Evolutionary conservation across 1,140 invertebrate species (phyloP), one percentile per base, ranked within the genome.

Genomic region (Gryon sp.): DNA sequence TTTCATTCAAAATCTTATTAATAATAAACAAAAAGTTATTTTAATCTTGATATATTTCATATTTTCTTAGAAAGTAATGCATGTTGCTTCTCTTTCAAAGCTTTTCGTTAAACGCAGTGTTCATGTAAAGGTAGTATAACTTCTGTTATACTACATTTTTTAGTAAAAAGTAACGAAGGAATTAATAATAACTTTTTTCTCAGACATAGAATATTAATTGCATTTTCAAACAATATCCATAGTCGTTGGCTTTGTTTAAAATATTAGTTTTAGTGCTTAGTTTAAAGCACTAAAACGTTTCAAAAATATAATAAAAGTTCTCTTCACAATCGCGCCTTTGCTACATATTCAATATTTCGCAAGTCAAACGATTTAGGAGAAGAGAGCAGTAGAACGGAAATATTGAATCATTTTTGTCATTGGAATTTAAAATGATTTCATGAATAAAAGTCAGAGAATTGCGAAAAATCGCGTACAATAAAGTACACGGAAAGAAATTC

Each of bases 361-460:
- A 65, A 74, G 70, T 55, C 57, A 65, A 63, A 63, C 43, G 60
- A 62, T 70, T 70, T 70, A 70, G 26, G 30, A 50, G 57, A 55
- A 72, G 32, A 46, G 32, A 62, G 68, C 57, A 74, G 70, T 66
- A 52, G 36, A 63, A 57, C 28, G 26, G 59, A 72, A 53, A 74
- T 79, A 72, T 63, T 48, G 62, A 50, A 65, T 46, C 79, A 79
- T 75, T 80, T 79, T 80, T 74, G 28, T 69, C 36, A 69, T 78
- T 28, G 68, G 78, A 80, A 80, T 82, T 80, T 82, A 66, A 82
- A 83, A 80, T 80, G 18, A 78, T 82, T 82, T 80, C 74, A 79
- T 80, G 81, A 83, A 82, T 82, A 82, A 80, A 80, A 82, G 55
- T 69, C 36, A 34, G 19, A 45, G 36, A 41, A 9, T 12, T 19